phyloP scores from a whole-genome alignment of 2,113 vertebrate species.

The Triplophysa rosa region DNA sequence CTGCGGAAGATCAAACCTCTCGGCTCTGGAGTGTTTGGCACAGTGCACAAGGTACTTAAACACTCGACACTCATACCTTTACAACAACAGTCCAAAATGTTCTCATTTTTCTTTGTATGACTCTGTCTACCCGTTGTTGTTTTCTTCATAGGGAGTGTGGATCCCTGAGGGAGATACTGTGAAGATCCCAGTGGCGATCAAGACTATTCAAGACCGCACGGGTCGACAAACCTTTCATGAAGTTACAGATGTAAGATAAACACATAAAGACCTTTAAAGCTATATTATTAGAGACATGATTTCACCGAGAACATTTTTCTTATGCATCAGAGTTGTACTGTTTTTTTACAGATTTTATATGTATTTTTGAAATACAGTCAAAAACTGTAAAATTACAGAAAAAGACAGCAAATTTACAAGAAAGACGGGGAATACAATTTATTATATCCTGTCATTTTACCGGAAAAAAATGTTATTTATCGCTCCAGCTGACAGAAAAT shows the following conservation, averaged over 20 bases:
- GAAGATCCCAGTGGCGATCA: conserved; percentile 94
- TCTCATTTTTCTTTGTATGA: neutral
- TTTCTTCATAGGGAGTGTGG: conserved; percentile 82
- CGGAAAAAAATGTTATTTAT: too few relatives aligned
- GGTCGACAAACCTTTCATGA: conserved; percentile 82
- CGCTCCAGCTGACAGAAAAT: too few relatives aligned
- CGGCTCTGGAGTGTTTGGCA: conserved; percentile 87
- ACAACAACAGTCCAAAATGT: neutral
- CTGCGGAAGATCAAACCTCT: conserved; percentile 86
- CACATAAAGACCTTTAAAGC: neutral
- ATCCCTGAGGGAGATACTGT: conserved; percentile 91
- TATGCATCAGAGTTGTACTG: too few relatives aligned
- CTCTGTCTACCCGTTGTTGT: neutral
- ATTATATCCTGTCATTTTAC: too few relatives aligned
- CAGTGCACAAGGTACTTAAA: conserved; percentile 84
- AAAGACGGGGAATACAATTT: too few relatives aligned
- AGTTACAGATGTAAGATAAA: conserved; percentile 87
- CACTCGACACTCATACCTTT: neutral
- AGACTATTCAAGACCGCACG: conserved; percentile 83
- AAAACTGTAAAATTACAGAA: too few relatives aligned
- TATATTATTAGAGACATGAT: too few relatives aligned
- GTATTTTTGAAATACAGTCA: too few relatives aligned
- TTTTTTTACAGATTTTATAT: too few relatives aligned
- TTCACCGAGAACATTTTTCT: too few relatives aligned
- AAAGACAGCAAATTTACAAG: too few relatives aligned